Base-by-base conservation (phyloP, 2,797 vertebrate species). In the Mastacembelus armatus region DNA sequence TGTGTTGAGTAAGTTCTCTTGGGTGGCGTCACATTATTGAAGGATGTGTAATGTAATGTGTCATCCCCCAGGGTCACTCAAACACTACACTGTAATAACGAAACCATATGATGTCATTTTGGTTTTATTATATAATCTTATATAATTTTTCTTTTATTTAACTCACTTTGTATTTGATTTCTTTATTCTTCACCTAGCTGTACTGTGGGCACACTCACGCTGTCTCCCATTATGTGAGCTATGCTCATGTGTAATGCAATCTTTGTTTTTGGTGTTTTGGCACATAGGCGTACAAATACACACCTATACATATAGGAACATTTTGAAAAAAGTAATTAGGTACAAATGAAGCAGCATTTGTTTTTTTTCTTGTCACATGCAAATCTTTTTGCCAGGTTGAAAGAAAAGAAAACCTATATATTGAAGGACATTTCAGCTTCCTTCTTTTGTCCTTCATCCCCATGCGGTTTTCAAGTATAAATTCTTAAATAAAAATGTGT, bases 31-130 rank as follows among this genome's bases (percentile, higher is more conserved):
- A 52, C 69, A 76, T 86, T 70, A 69, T 68, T 80, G 64, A 68
- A 71, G 63, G 49, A 67, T 84, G 74, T 77, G 86, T 88, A 85
- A 89, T 83, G 79, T 74, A 56, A 76, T 78, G 74, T 80, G 79
- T 87, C 64, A 66, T 71, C 59, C 71, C 55, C 59, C 22, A 7
- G 70, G 69, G 72, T 39, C 38, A 6, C 35, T 78, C 8, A 26
- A 87, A 63, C 64, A 67, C 57, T 24, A 24, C 45, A 44, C 30
- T 63, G 65, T 60, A 70, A 78, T 71, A 78, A 78, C 48, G 54
- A 85, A 76, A 75, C 61, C 38, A 62, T 29, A 71, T 83, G 77
- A 88, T 71, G 68, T 85, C 61, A 78, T 66, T 67, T 47, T 45
- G 66, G 59, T 54, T 70, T 60, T 30, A 76, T 79, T 73, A 57